Conservation (phyloP, 1,140 invertebrate species). For the Drosophila parvula region DNA sequence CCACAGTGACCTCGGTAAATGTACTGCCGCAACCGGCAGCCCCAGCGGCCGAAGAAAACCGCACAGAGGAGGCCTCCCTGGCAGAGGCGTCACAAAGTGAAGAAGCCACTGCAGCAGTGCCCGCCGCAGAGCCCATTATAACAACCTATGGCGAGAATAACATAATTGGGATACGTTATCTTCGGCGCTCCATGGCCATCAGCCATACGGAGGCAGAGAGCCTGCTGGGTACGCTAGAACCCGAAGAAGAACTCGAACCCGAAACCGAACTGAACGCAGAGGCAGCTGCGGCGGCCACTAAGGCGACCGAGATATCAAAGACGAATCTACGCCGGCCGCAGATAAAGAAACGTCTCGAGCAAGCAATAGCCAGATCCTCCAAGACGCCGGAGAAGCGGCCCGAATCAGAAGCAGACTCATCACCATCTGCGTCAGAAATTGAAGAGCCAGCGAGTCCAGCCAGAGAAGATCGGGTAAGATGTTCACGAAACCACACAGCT, state of each 20-base stretch:
- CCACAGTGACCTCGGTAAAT: conserved; percentile 30
- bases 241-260: neutral
- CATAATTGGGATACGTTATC: conserved; percentile 44
- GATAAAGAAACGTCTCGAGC: conserved; percentile 34
- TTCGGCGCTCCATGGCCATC: conserved; percentile 68
- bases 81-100: neutral
- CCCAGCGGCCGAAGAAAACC: conserved; percentile 2
- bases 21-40: neutral
- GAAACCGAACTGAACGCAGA: conserved; percentile 20
- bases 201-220: conserved; percentile 57
- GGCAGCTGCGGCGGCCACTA: neutral
- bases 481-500: no score
- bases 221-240: conserved; percentile 17
- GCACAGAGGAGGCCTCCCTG: neutral
- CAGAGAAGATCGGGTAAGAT: conserved; percentile 10
- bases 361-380: conserved; percentile 40
- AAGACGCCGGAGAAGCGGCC: conserved; percentile 55
- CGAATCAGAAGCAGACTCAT: no score
- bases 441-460: neutral
- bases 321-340: conserved; percentile 41
- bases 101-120: neutral
- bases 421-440: neutral
- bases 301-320: conserved; percentile 34
- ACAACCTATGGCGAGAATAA: conserved; percentile 73
- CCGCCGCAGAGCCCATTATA: conserved; percentile 43